phyloP scores from a whole-genome alignment of 1,140 invertebrate genomes.

The Heliothis subflexa region DNA sequence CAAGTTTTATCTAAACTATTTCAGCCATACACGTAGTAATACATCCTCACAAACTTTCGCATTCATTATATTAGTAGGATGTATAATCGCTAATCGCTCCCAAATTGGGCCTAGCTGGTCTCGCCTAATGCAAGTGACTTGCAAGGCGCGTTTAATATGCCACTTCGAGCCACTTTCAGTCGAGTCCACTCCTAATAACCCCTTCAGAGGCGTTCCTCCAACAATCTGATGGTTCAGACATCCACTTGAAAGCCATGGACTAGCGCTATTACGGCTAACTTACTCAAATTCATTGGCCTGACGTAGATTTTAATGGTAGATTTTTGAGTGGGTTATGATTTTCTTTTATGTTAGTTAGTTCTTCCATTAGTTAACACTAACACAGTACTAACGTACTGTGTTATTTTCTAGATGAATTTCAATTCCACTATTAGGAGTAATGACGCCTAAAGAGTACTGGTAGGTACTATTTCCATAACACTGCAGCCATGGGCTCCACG shows the following conservation, averaged over 20 bases:
- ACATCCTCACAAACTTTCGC: no score
- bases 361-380: background rate
- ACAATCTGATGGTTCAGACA: conserved; percentile 41
- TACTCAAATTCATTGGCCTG: conserved; percentile 33
- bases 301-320: conserved; percentile 23
- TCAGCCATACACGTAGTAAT: no score
- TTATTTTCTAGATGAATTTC: background rate
- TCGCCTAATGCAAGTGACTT: conserved; percentile 70
- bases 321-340: conserved; percentile 12
- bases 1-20: no score
- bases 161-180: conserved; percentile 49
- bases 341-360: conserved; percentile 1
- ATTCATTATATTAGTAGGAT: no score
- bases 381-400: background rate
- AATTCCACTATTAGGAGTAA: no score
- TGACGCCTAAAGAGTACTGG: no score
- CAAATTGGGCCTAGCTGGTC: conserved; percentile 25
- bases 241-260: conserved; percentile 25
- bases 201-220: conserved; percentile 37
- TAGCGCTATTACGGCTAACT: conserved; percentile 34
- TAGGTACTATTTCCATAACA: no score
- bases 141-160: conserved; percentile 71
- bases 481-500: no score
- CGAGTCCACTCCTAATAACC: conserved; percentile 51
- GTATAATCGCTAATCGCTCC: background rate